Conservation (phyloP, 2,797 vertebrate genomes). For the Anabas testudineus region DNA sequence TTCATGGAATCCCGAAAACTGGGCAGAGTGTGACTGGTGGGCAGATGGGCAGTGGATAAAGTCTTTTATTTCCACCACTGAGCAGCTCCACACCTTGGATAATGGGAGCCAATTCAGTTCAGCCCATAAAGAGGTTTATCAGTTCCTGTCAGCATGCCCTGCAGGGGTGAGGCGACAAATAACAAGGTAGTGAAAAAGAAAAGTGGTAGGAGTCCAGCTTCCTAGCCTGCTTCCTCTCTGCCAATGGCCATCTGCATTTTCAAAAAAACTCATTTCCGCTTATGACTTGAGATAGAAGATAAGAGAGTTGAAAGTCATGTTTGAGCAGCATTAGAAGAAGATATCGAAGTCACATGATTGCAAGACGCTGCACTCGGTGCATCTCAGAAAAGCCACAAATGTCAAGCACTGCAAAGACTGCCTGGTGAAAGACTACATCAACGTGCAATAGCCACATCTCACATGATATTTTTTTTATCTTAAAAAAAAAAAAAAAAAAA, state of each 20-base stretch:
- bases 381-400: constrained; percentile 55
- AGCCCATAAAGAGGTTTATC: constrained; percentile 87
- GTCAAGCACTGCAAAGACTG: constrained; percentile 53
- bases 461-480: neutral
- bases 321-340: constrained; percentile 54
- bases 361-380: constrained; percentile 38
- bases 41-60: constrained; percentile 81
- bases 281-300: constrained; percentile 66
- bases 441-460: neutral
- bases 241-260: constrained; percentile 79
- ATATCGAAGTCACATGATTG: constrained; percentile 57
- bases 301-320: constrained; percentile 66
- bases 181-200: constrained; percentile 81
- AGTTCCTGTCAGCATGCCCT: constrained; percentile 85
- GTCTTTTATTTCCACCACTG: constrained; percentile 82
- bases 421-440: constrained; percentile 19
- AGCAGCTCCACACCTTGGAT: constrained; percentile 85
- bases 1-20: constrained; percentile 65
- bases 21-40: constrained; percentile 73
- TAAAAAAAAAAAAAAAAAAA: neutral
- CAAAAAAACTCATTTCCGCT: constrained; percentile 72
- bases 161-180: constrained; percentile 82
- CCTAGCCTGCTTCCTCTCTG: constrained; percentile 73
- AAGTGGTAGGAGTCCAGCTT: constrained; percentile 76
- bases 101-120: constrained; percentile 87